phyloP scores from a whole-genome alignment of 64 coral and sea anemone species.

The Actinia equina region DNA sequence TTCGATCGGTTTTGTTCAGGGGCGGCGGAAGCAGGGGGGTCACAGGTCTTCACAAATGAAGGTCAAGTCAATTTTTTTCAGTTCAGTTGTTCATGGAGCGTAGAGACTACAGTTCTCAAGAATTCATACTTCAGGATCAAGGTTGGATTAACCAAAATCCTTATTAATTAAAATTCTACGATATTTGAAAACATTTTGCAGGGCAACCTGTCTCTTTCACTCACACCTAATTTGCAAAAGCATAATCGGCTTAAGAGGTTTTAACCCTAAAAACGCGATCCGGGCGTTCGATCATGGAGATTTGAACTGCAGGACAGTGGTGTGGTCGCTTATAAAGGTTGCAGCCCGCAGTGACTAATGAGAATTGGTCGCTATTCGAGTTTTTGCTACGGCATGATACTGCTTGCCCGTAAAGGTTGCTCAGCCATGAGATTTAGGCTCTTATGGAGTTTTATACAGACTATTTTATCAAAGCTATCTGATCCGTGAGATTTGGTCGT shows the following conservation, averaged over 20 bases:
- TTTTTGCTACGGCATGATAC: too few relatives aligned
- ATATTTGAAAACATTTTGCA: background rate
- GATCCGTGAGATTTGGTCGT: background rate
- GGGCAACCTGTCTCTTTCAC: background rate
- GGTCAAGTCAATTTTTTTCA: background rate
- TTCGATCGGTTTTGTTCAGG: background rate
- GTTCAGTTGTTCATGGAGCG: background rate
- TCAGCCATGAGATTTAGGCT: too few relatives aligned
- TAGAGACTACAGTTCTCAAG: background rate
- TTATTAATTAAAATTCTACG: background rate
- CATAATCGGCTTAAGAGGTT: too few relatives aligned
- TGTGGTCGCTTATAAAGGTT: background rate
- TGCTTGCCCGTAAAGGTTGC: too few relatives aligned
- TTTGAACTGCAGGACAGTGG: background rate
- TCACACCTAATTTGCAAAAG: background rate
- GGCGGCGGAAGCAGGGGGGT: too few relatives aligned
- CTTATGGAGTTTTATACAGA: too few relatives aligned
- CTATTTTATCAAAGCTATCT: too few relatives aligned
- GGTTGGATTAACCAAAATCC: background rate
- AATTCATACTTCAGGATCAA: conserved; percentile 10
- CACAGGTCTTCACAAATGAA: background rate
- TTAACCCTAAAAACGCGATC: too few relatives aligned
- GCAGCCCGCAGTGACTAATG: too few relatives aligned
- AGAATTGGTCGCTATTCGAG: too few relatives aligned
- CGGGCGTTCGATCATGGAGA: background rate